Evolutionary conservation across 1,140 invertebrate species (phyloP), one percentile per base, ranked within the genome.

Genomic region (Euglossa dilemma): DNA sequence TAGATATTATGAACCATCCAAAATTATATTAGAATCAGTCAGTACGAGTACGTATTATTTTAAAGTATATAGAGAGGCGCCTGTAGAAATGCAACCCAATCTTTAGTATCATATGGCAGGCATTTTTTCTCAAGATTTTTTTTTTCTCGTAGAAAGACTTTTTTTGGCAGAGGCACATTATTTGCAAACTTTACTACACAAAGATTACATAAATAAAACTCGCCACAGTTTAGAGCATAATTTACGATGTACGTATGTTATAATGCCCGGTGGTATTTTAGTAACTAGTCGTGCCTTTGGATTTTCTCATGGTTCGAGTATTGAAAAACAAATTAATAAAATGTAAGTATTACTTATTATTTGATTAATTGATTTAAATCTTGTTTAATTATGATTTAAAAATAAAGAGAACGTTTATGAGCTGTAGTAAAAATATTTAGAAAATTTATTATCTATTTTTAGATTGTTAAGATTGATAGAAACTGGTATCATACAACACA

Each of bases 401-500:
- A 23, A 43, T 66, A 66, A 66, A 12, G 5, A 43, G 11, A 5
- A 2, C 20, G 28, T 20, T 63, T 36, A 36, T 18, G 20, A 18
- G 25, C 9, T 63, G 11, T 0, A 25, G 25, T 25, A 14, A 5
- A 25, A 25, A 18, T 18, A 56, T 56, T 56, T 56, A 56, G 18
- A 56, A 8, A 0, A n/a, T 28, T 50, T 4, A 6, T 80, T 64
- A 8, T 66, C 23, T 11, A 52, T 43, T 95, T 94, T 14, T 90
- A 97, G 97, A 78, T 90, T 97, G 9, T 94, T 95, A 69, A 93
- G 95, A 80, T 91, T 97, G 25, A 95, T 97, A 0, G 96, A 98
- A 93, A 95, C 96, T 0, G 97, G 97, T 36, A 96, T 98, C 61
- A 95, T 97, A 0, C 95, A 96, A 78, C 96, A 96, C 82, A 93